Percentiles rank a stretch among this genome's conserved stretches.
phyloP scores from a whole-genome alignment of 2,888 invertebrate genomes.

The Polyommatus iphigenia region DNA sequence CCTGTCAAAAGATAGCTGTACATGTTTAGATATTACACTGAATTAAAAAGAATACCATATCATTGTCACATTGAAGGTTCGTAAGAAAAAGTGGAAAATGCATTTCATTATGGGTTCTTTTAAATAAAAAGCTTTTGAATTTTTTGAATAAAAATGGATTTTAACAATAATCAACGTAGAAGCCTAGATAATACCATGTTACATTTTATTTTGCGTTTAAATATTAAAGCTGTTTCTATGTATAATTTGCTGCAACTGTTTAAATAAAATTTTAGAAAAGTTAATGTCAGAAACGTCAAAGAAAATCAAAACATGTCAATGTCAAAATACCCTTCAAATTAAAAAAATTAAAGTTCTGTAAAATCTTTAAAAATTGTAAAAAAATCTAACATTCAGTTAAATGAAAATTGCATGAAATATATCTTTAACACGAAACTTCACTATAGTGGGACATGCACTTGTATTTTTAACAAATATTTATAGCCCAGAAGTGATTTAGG shows the following conservation, averaged over 20 bases:
- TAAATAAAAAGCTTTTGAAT: neutral
- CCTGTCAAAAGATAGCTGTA: conserved; percentile 71
- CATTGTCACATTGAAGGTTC: neutral
- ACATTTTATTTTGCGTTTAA: neutral
- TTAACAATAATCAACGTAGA: neutral
- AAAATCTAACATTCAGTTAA: no score
- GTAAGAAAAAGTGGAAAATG: neutral
- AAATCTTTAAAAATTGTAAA: neutral
- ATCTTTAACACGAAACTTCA: neutral
- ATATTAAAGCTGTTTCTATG: neutral
- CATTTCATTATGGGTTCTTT: neutral
- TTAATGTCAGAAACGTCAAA: neutral
- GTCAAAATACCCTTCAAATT: neutral
- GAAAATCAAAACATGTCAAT: neutral
- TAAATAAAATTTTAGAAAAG: neutral
- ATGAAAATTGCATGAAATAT: no score
- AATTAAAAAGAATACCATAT: conserved; percentile 34
- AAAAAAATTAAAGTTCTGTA: neutral
- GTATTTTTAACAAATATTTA: neutral
- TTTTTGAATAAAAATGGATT: neutral
- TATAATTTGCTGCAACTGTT: neutral
- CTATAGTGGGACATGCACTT: neutral
- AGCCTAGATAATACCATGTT: neutral
- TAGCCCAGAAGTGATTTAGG: neutral
- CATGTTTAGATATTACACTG: conserved; percentile 57